Base-by-base conservation (phyloP, 2,888 invertebrate genomes). In the Resseliella maxima region DNA sequence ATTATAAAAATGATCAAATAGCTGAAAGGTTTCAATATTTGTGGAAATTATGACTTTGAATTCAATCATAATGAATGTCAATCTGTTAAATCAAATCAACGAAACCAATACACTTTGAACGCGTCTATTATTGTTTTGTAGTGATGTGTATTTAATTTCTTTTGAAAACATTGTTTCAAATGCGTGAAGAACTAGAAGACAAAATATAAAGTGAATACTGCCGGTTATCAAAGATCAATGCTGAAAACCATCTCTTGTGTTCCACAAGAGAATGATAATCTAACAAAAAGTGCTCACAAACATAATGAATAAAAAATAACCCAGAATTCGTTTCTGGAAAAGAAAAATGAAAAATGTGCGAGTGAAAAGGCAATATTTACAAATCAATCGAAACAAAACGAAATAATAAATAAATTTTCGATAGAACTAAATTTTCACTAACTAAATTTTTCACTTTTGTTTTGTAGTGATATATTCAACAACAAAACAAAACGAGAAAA, bases 11-110 rank as follows among this genome's bases (percentile, higher is more conserved):
- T 10, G 59, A 59, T 59, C 24, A 59, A 59, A 24, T 24, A 24
- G 59, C 15, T 10, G 24, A 59, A 59, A 10, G 2, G 10, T 59
- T 24, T 59, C 2, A 10, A 59, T 59, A 24, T 24, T 50, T 59
- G 59, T 59, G 24, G 24, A 59, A 59, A 59, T 59, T 59, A 59
- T 59, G 59, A 59, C 59, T 24, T 50, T 18, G 50, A 50, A 50
- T 50, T 50, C 5, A 50, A 50, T 50, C 64, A 31, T 15, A 64
- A 6, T 91, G 98, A 98, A 92, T 98, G 99, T 91, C 97, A 97
- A 91, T 97, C 90, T 59, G n/a, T 41, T 41, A 12, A 41, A 41
- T 18, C 46, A 24, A 24, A 24, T 50, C 50, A 50, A 50, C 10
- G 50, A 50, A 50, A 18, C 15, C 50, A 18, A 50, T 50, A 41